Evolutionary conservation across 2,113 vertebrate species (phyloP).

Genomic region (Syrmaticus mikado): DNA sequence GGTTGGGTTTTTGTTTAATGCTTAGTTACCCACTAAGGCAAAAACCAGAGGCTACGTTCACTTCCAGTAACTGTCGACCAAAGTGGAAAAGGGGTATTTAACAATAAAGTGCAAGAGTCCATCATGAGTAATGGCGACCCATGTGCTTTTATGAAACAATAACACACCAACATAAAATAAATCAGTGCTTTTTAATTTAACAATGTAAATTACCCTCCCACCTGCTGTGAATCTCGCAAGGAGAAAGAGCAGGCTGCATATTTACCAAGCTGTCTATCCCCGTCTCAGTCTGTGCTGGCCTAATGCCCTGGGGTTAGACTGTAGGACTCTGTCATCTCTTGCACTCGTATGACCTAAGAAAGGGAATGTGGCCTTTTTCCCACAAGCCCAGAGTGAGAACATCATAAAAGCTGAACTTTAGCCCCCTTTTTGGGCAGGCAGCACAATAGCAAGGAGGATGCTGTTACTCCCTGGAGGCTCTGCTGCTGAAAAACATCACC

Average conservation of each 20-base stretch:
- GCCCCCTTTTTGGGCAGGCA: constrained; percentile 67
- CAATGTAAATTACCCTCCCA: constrained; percentile 55
- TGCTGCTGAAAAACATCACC: constrained; percentile 66
- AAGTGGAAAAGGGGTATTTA: constrained; percentile 39
- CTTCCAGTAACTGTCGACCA: constrained; percentile 36
- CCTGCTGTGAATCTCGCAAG: constrained; percentile 52
- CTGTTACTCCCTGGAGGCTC: constrained; percentile 71
- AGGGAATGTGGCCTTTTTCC: constrained; percentile 76
- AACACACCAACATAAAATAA: constrained; percentile 59
- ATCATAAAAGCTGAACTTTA: constrained; percentile 77
- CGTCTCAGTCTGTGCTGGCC: constrained; percentile 41
- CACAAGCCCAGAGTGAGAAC: constrained; percentile 73
- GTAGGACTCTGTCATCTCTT: constrained; percentile 65
- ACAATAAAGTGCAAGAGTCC: constrained; percentile 33
- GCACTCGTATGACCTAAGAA: constrained; percentile 70
- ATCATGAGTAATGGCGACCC: constrained; percentile 18
- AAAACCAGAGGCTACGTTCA: not conserved
- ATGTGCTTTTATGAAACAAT: constrained; percentile 47
- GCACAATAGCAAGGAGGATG: constrained; percentile 75
- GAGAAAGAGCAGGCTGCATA: constrained; percentile 29
- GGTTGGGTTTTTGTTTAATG: not conserved
- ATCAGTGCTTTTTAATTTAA: constrained; percentile 55
- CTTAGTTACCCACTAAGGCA: not conserved
- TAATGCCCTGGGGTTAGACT: constrained; percentile 58
- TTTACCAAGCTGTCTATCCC: constrained; percentile 46